phyloP scores from a whole-genome alignment of 2,797 vertebrate genomes.

The Setipinna tenuifilis region DNA sequence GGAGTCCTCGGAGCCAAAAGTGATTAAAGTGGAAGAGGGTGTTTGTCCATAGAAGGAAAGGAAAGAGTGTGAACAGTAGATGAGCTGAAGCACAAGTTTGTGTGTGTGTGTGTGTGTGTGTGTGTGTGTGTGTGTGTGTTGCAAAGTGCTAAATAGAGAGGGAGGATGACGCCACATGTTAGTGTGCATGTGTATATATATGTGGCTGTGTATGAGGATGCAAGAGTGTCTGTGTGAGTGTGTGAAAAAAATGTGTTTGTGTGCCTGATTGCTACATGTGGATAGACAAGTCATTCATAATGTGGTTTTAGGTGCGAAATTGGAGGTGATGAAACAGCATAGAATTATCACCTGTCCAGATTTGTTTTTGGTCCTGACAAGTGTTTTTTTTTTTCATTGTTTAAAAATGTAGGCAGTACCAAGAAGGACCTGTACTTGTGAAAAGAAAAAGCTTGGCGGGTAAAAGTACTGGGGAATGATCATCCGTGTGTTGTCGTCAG shows the following conservation, averaged over 20 bases:
- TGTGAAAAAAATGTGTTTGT: neutral
- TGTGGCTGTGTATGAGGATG: slow-evolving; percentile 6
- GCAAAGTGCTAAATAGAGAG: too few relatives aligned
- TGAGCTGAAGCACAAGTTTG: slow-evolving; percentile 54
- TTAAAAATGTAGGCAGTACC: neutral
- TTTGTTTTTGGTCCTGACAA: neutral
- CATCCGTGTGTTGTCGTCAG: neutral
- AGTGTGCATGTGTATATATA: neutral
- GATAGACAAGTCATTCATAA: neutral
- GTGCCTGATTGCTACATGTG: neutral
- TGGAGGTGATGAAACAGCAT: neutral
- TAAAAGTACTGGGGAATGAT: neutral
- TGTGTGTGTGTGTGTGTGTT: neutral
- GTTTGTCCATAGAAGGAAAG: slow-evolving; percentile 35
- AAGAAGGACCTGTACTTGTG: neutral
- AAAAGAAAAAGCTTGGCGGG: neutral
- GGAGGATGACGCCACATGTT: neutral
- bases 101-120: slow-evolving; percentile 41
- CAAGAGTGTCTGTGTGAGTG: neutral
- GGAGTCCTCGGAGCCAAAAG: slow-evolving; percentile 42
- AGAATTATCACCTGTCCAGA: neutral
- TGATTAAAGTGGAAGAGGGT: slow-evolving; percentile 39
- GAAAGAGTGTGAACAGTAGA: slow-evolving; percentile 49
- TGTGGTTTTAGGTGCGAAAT: neutral
- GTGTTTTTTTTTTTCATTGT: neutral